Conservation (phyloP, 2,113 vertebrate species). For the Phylloscopus trochiloides region DNA sequence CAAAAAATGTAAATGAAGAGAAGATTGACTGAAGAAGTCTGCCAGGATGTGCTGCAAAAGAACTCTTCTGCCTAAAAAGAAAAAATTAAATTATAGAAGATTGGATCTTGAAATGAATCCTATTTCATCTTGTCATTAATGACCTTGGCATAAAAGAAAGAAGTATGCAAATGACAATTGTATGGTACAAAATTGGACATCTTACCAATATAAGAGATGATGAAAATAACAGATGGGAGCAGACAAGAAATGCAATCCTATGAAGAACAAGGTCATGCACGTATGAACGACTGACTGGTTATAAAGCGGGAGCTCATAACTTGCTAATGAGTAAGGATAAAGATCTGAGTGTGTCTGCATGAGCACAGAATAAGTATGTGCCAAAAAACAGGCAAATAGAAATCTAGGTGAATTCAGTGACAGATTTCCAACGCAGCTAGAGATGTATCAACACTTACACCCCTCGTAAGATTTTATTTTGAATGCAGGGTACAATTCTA, state of each 20-base stretch:
- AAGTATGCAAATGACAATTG: not conserved
- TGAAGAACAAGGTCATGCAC: not conserved
- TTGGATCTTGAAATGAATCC: not conserved
- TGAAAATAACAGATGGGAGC: not conserved
- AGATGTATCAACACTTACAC: not conserved
- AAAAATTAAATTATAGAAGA: not conserved
- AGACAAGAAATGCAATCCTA: not conserved
- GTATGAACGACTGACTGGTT: accelerated
- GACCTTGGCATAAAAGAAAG: not conserved
- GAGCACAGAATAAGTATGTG: not conserved
- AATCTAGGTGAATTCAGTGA: not conserved
- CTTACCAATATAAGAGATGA: not conserved
- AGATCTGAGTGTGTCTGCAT: not conserved
- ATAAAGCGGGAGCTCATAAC: not conserved
- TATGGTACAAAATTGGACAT: not conserved
- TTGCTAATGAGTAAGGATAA: not conserved
- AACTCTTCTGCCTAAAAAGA: not conserved
- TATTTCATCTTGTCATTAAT: not conserved
- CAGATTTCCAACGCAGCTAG: not conserved
- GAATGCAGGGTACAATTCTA: not conserved
- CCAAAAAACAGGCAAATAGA: not conserved
- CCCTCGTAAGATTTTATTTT: not conserved
- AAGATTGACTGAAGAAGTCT: not conserved
- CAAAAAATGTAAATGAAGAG: not conserved
- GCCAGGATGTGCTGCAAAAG: not conserved